Evolutionary conservation across 2,113 vertebrate genomes (phyloP), one percentile per base, ranked within the genome.

Genomic region (Limnothrissa miodon): DNA sequence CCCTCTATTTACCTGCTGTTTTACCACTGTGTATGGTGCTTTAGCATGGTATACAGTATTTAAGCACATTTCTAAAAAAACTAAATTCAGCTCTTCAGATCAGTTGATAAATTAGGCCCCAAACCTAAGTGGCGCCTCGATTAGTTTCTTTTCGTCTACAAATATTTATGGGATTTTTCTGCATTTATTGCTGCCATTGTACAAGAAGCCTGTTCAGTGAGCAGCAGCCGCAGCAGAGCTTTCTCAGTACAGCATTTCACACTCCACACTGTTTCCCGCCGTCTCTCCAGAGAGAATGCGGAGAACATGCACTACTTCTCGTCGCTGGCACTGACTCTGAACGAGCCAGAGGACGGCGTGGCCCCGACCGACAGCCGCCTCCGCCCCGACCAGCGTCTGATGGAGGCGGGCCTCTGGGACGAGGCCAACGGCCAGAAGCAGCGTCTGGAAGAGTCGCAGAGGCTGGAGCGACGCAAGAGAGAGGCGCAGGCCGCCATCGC

Each of bases 241-340:
- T 66, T 56, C 1, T 21, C 42, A 6, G 15, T 23, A 56, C n/a
- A n/a, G n/a, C n/a, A n/a, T n/a, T 45, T 10, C 1, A 11, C 53
- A 48, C 19, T 53, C 17, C 19, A 19, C 48, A 21, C 45, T 46
- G n/a, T 39, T 13, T 62, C 4, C 39, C 0, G 59, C 82, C 5
- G 4, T 39, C 59, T 53, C 0, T 56, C 0, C 91, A 99, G 98
- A 90, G 97, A 97, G 4, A 98, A 99, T 0, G 95, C 98, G 0
- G 97, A 98, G 91, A 98, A 98, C 94, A 99, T 99, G 97, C 96
- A 99, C 85, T 97, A 94, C 90, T 99, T 99, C 93, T 98, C 98
- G 0, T 93, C 96, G 85, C 93, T 99, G 92, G 98, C 98, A 0
- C 90, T 99, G 86, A 98, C 96, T n/a, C 93, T 99, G 81, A 99